Base-by-base conservation (phyloP, 2,797 vertebrate genomes). In the Coregonus sp. region DNA sequence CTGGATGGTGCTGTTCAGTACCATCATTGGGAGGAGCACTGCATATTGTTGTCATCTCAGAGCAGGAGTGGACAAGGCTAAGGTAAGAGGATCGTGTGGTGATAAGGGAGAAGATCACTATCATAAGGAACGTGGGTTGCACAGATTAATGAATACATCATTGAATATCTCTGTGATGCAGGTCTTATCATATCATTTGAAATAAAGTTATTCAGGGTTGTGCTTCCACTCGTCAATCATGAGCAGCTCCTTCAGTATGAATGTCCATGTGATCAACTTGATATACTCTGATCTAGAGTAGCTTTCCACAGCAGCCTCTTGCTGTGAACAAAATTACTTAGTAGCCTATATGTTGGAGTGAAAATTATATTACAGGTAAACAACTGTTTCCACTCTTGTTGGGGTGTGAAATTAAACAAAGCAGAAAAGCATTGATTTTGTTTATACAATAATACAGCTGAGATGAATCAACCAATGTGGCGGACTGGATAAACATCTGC, bases 151-250 rank as follows among this genome's bases (percentile, higher is more conserved):
- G 77, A 76, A 81, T 59, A 81, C 71, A 79, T 81, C 73, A 78
- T 73, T 80, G 74, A 81, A 79, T 89, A 90, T 89, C 85, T 91
- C 80, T 85, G 80, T 80, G 74, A 75, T 70, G 79, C 70, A 76
- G 80, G 78, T 86, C 88, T 89, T 91, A 91, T 90, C 88, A 89
- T 78, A 90, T 87, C 54, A 90, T 91, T 86, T 83, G 88, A 86
- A 78, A 81, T 85, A 86, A 79, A 73, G 79, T 76, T 67, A 78
- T 71, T 61, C 54, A 18, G 75, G 18, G 33, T 77, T 47, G 74
- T 80, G 75, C 37, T 40, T 40, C 37, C 37, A 56, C 73, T 85
- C 85, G 85, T 90, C 87, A 82, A 79, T 89, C 91, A 86, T 77
- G 78, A 69, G 70, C 77, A 82, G 80, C 85, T 78, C 25, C 29